Base-by-base conservation (phyloP, 2,797 vertebrate genomes). In the Acipenser ruthenus region DNA sequence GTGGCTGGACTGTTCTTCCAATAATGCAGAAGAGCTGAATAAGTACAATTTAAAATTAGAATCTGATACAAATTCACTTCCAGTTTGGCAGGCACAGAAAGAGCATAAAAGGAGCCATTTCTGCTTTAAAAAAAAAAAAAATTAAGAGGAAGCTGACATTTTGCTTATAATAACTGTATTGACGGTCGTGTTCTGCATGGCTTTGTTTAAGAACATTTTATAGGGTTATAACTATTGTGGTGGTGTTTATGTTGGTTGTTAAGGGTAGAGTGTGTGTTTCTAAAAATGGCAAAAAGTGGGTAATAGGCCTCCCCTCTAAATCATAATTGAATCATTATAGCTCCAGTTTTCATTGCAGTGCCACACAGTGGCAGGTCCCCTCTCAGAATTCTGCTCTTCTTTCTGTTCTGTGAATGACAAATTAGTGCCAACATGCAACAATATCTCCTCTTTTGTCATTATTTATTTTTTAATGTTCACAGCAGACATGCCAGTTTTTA, bases 41-140 rank as follows among this genome's bases (percentile, higher is more conserved):
- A 62, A 66, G 67, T 66, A 66, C 62, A 68, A 78, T 80, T 75
- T 74, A 76, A 77, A 83, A 80, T 79, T 79, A 77, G 72, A 77
- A 75, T 71, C 67, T 69, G 69, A 77, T 74, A 69, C 48, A 71
- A 74, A 74, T 78, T 77, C 72, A 77, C 73, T 78, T 80, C 75
- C 74, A 82, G 74, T 76, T 79, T 81, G 74, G 73, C 73, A 73
- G 61, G 69, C 67, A 63, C 60, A 58, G 72, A 55, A 62, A 65
- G 72, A 65, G 67, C 69, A 61, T 71, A 66, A 70, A 71, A 71
- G 60, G 72, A 73, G 69, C 62, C 68, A 72, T 76, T 82, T 80
- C 79, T 79, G 77, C 72, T 80, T 77, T 76, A 73, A 73, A 72
- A 68, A 63, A 67, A 65, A 72, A 74, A 70, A 69, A 73, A 72